Base-by-base conservation (phyloP, 2,113 vertebrate species). In the Otolemur garnettii region DNA sequence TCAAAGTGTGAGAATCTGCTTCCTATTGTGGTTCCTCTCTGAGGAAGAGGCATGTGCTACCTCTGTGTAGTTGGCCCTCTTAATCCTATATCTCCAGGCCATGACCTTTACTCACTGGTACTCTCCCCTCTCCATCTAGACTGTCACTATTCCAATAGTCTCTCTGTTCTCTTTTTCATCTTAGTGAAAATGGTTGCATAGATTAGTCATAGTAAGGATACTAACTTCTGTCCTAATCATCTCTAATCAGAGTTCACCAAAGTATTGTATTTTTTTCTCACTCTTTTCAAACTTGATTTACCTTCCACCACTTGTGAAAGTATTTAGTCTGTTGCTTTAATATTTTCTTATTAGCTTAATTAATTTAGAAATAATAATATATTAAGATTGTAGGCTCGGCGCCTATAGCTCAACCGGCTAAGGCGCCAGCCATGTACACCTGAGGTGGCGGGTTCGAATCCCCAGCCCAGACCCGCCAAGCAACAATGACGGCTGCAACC, bases 371-470 rank as follows among this genome's bases (percentile, higher is more conserved):
- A 42, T n/a, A 26, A 66, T 89, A 85, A 59, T 60, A 7, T 50
- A 26, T 69, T 74, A 79, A 89, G 95, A 69, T 90, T 53, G 90
- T 53, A n/a, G n/a, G n/a, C n/a, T n/a, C n/a, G n/a, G n/a, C n/a
- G n/a, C n/a, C n/a, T n/a, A n/a, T n/a, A n/a, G n/a, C n/a, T n/a
- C n/a, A n/a, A n/a, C n/a, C n/a, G n/a, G n/a, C n/a, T n/a, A n/a
- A n/a, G n/a, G n/a, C n/a, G n/a, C n/a, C n/a, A n/a, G n/a, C n/a
- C n/a, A n/a, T n/a, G n/a, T n/a, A n/a, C n/a, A n/a, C n/a, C n/a
- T n/a, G n/a, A n/a, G n/a, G n/a, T n/a, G n/a, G n/a, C n/a, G n/a
- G n/a, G n/a, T n/a, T n/a, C n/a, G n/a, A n/a, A n/a, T n/a, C n/a
- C n/a, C n/a, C n/a, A n/a, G n/a, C n/a, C n/a, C n/a, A n/a, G n/a